Percentiles rank a stretch among this genome's conserved stretches.
These are phyloP conservation scores for Nycticryphes semicollaris DNA, from an alignment of 2,113 vertebrate species.

Conservation along the genomic window DNA sequence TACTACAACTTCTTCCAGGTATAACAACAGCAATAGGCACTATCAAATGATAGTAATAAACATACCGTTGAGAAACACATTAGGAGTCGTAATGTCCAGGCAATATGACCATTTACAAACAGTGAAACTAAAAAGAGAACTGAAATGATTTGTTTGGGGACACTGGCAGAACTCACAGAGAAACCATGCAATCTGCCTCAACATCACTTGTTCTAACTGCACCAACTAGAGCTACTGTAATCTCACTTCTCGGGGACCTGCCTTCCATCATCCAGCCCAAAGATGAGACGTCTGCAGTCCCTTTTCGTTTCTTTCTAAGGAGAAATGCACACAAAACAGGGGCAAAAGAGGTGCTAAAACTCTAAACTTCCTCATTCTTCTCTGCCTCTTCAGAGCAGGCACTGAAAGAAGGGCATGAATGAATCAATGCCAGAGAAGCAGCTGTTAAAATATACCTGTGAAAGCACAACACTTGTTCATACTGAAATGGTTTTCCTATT, in stretches of 20 bases:
- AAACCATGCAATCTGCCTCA: not conserved
- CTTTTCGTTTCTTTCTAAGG: not conserved
- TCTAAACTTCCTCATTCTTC: not conserved
- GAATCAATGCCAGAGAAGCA: not conserved
- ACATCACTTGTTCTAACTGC: not conserved
- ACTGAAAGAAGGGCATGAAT: not conserved
- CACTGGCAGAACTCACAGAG: not conserved
- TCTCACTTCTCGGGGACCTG: not conserved
- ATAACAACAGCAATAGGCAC: not conserved
- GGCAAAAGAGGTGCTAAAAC: not conserved
- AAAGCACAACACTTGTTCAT: not conserved
- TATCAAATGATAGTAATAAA: not conserved
- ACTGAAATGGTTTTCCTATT: not conserved
- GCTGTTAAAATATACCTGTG: not conserved
- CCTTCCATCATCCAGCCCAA: not conserved
- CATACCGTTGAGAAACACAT: not conserved
- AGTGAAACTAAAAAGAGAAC: not conserved
- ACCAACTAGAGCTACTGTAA: not conserved
- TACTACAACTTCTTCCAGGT: not conserved
- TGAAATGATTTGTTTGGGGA: not conserved
- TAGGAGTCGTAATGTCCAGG: not conserved
- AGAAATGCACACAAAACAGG: not conserved
- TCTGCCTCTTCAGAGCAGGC: not conserved
- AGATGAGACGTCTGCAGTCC: not conserved
- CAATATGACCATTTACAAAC: not conserved